Conservation (phyloP, 2,888 invertebrate genomes). For the Zygaena filipendulae region DNA sequence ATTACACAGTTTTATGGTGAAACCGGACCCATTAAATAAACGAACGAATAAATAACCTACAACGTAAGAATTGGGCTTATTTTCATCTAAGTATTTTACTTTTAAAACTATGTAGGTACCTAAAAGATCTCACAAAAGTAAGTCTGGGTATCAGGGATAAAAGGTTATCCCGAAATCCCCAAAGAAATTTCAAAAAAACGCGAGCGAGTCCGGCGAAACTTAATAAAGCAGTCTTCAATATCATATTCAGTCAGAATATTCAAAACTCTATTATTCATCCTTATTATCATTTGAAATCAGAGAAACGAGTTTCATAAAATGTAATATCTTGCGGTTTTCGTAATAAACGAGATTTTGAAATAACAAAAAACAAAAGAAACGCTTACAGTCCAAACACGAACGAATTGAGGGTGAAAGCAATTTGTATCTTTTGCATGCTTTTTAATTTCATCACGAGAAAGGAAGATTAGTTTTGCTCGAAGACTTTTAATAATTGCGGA, state of each 20-base stretch:
- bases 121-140: too few relatives aligned
- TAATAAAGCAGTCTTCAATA: too few relatives aligned
- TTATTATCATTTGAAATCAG: conserved; percentile 25
- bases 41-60: conserved; percentile 39
- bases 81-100: conserved; percentile 22
- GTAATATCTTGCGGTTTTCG: conserved; percentile 39
- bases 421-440: conserved; percentile 58
- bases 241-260: too few relatives aligned
- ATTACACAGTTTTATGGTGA: conserved; percentile 39
- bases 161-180: too few relatives aligned
- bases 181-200: too few relatives aligned
- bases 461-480: conserved; percentile 50
- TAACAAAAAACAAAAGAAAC: conserved; percentile 50
- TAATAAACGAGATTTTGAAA: conserved; percentile 50
- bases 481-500: too few relatives aligned
- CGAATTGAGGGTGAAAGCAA: conserved; percentile 52
- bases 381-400: conserved; percentile 38
- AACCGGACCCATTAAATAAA: conserved; percentile 33
- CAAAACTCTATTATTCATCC: conserved; percentile 26
- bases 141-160: too few relatives aligned
- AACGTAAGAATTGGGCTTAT: conserved; percentile 23
- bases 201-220: too few relatives aligned
- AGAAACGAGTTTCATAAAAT: conserved; percentile 28
- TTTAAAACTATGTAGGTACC: too few relatives aligned
- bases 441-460: conserved; percentile 52